phyloP scores from a whole-genome alignment of 2,888 invertebrate genomes.

The Sinelater perroti region DNA sequence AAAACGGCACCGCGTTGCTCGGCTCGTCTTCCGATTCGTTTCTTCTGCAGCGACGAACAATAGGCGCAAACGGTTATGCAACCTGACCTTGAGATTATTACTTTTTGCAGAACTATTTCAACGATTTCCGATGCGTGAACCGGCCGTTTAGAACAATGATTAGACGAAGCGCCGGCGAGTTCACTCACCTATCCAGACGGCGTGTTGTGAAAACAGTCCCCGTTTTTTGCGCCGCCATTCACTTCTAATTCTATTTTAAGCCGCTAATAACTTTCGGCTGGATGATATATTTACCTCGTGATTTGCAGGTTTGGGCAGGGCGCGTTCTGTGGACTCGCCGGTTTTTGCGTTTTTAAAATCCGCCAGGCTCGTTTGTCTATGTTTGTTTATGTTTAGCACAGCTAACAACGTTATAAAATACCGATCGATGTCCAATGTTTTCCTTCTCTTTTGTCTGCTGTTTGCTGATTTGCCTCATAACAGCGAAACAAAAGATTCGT shows the following conservation, averaged over 20 bases:
- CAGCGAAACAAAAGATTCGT: no score
- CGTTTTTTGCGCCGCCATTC: conserved; percentile 6
- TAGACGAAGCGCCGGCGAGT: conserved; percentile 29
- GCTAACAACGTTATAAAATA: no score
- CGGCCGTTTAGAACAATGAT: conserved; percentile 35
- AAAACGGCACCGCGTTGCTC: background rate
- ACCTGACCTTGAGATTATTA: conserved; percentile 26
- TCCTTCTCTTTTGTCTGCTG: no score
- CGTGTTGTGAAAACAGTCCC: conserved; percentile 18
- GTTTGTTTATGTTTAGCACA: no score
- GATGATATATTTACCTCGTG: no score
- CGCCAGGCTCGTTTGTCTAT: no score
- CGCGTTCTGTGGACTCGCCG: no score
- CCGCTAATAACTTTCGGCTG: no score
- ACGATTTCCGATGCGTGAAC: conserved; percentile 36
- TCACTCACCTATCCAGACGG: conserved; percentile 30
- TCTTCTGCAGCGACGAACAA: background rate
- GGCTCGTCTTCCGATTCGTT: background rate
- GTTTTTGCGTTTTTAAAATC: no score
- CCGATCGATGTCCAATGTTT: no score
- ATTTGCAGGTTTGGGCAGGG: no score
- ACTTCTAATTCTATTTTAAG: background rate
- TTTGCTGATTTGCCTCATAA: no score
- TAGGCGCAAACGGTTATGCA: conserved; percentile 7
- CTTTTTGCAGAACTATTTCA: conserved; percentile 30